Conservation (phyloP, 2,797 vertebrate genomes). For the Euphonia xanthogaster region DNA sequence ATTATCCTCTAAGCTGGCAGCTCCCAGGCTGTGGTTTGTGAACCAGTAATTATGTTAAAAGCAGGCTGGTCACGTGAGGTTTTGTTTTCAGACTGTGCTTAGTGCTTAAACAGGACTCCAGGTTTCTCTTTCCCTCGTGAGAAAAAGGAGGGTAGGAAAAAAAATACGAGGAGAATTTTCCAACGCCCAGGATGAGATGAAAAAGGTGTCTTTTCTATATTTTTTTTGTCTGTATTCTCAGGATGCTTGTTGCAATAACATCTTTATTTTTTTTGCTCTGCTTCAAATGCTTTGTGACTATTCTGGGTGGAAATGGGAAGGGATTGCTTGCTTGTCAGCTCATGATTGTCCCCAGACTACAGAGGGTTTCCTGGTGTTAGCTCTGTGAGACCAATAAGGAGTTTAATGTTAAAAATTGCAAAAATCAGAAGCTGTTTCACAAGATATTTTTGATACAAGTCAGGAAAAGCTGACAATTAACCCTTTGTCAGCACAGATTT, state of each 20-base stretch:
- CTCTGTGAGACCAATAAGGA: not conserved
- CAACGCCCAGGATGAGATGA: not conserved
- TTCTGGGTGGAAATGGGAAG: not conserved
- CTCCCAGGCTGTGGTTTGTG: not conserved
- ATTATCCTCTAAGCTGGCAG: not conserved
- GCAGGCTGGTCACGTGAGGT: not conserved
- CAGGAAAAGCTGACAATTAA: not conserved
- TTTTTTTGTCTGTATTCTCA: not conserved
- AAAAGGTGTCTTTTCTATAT: not conserved
- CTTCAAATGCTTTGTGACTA: not conserved
- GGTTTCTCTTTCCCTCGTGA: not conserved
- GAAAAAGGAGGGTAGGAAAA: not conserved
- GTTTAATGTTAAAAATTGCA: not conserved
- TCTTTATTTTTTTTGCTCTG: not conserved
- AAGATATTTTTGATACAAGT: not conserved
- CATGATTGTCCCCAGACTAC: not conserved
- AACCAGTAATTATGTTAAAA: not conserved
- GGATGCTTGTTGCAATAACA: not conserved
- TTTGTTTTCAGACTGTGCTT: not conserved
- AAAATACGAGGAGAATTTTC: not conserved
- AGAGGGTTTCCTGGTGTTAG: not conserved
- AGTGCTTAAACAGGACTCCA: not conserved
- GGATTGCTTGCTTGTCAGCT: not conserved
- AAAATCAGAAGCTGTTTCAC: not conserved
- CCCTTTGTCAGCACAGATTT: not conserved